Evolutionary conservation across 2,888 invertebrate genomes (phyloP), one percentile per base, ranked within the genome.

Genomic region (Lottia scabra): DNA sequence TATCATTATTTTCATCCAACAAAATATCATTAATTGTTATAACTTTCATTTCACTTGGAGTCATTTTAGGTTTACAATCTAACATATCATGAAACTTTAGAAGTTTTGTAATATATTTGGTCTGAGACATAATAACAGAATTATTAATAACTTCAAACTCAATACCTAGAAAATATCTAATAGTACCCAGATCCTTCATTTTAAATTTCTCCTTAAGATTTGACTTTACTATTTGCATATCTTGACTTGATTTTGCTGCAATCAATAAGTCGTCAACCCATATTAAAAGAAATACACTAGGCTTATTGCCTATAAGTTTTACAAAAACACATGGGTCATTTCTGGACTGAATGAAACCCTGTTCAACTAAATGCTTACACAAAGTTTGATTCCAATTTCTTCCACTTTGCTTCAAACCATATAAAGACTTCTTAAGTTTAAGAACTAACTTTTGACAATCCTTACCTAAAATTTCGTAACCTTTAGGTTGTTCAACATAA

Each of bases 401-500:
- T 23, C 56, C 56, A 56, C 56, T 56, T 56, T 68, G 72, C 27
- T 68, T 72, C 12, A 68, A 46, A 16, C 72, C 63, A 63, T 68
- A 68, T 23, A 73, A 44, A 16, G 65, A 72, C 43, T 69, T 69
- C 38, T 69, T 72, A 23, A 72, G 46, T 30, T 56, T 70, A 15
- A 16, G 46, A 8, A 38, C 64, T 13, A 64, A 62, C 38, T 64
- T 68, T 38, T 73, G 62, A 65, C 56, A 48, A 48, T 15, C 65
- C 15, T 73, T 16, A 6, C 12, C 48, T 56, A 48, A 27, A 43
- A 69, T n/a, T n/a, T n/a, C n/a, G n/a, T n/a, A 70, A 73, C 15
- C 73, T 64, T 48, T 65, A 1, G 69, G 48, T 56, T 73, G 69
- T 65, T 70, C 65, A 16, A 73, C n/a, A 43, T 63, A 69, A 19